A percentile compares a stretch with the other conserved stretches of the same genome.
phyloP scores from a whole-genome alignment of 2,113 vertebrate species.

The Prionailurus bengalensis region DNA sequence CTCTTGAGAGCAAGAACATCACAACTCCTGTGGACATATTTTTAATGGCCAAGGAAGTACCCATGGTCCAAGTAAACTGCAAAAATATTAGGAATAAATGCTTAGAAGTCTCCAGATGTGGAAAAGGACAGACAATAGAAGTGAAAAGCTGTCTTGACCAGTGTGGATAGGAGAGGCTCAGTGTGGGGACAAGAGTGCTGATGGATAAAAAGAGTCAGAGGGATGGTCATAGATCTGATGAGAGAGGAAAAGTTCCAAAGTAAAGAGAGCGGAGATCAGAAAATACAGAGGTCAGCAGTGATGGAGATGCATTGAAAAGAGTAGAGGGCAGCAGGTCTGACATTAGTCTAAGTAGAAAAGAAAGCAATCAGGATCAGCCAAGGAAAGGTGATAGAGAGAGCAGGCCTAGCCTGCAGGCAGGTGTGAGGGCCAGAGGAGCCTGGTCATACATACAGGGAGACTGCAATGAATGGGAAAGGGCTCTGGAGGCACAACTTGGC shows the following conservation, averaged over 20 bases:
- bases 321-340: not conserved
- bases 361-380: not conserved
- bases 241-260: not conserved
- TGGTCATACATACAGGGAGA: not conserved
- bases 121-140: not conserved
- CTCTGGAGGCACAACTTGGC: not conserved
- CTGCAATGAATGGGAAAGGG: not conserved
- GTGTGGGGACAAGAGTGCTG: not conserved
- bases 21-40: not conserved
- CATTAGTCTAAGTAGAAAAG: too few relatives aligned
- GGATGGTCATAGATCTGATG: not conserved
- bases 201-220: not conserved
- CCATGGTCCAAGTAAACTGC: not conserved
- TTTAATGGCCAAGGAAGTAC: not conserved
- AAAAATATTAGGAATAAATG: not conserved
- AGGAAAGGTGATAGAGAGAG: rapidly evolving
- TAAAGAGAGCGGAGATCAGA: not conserved
- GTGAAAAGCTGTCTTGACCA: not conserved
- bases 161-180: not conserved
- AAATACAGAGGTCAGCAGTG: not conserved
- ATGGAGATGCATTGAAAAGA: not conserved
- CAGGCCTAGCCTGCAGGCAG: not conserved
- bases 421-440: not conserved
- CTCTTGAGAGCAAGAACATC: not conserved
- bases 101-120: not conserved